These are phyloP conservation scores for Bathynomus jamesi DNA, from an alignment of 1,140 invertebrate species.

Conservation along the genomic window DNA sequence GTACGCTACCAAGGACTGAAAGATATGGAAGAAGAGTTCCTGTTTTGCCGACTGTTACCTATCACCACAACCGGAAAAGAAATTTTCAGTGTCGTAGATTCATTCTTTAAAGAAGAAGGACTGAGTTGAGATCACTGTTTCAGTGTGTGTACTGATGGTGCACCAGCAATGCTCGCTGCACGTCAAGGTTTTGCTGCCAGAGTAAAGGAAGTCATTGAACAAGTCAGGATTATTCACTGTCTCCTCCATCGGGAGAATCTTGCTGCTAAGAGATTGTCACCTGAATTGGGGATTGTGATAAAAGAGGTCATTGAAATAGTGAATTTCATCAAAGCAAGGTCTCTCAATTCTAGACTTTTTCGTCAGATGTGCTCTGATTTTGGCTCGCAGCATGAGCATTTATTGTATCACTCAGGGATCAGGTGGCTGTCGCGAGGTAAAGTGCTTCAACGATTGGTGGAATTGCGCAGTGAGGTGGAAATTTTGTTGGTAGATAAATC, in stretches of 20 bases:
- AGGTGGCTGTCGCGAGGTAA: constrained; percentile 8
- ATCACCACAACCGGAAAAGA: background rate
- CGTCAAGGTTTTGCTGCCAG: background rate
- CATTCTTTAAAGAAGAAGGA: background rate
- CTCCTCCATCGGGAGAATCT: background rate
- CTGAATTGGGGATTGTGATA: background rate
- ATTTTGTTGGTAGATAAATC: constrained; percentile 3
- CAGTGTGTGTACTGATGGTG: background rate
- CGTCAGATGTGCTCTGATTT: background rate
- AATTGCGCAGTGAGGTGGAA: background rate
- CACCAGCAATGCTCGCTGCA: background rate
- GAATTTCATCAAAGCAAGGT: constrained; percentile 10
- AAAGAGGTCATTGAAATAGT: constrained; percentile 11
- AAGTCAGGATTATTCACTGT: background rate
- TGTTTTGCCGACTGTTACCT: background rate
- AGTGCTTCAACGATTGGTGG: background rate
- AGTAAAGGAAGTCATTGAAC: background rate
- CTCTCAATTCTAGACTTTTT: constrained; percentile 8
- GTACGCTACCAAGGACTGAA: background rate
- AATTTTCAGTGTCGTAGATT: background rate
- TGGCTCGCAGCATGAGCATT: background rate
- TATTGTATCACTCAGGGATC: constrained; percentile 10
- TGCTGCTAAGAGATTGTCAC: background rate
- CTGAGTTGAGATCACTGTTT: background rate
- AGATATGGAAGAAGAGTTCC: background rate